These are phyloP conservation scores for Platygyra sinensis DNA, from an alignment of 64 coral and sea anemone species.

Conservation along the genomic window DNA sequence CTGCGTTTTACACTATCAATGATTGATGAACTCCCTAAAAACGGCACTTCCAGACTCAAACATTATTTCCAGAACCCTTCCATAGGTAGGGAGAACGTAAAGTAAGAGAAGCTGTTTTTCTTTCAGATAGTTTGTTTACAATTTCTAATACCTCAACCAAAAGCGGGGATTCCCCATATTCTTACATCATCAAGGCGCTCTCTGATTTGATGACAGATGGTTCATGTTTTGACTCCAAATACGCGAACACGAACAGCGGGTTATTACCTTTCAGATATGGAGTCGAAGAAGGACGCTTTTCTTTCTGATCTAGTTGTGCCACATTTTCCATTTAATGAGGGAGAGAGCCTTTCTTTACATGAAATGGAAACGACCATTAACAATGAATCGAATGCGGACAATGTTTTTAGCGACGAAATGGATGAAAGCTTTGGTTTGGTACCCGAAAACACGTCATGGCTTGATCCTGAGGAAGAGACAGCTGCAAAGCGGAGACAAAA, in stretches of 20 bases:
- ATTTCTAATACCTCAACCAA: background rate
- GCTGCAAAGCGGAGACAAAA: background rate
- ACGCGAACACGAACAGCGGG: background rate
- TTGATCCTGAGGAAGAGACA: background rate
- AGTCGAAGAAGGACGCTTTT: background rate
- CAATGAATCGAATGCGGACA: background rate
- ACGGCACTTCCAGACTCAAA: too few relatives aligned
- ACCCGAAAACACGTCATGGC: background rate
- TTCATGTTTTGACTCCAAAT: background rate
- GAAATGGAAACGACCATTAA: background rate
- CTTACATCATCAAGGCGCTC: background rate
- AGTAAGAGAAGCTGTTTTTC: background rate
- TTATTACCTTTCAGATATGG: background rate
- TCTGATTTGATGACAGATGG: background rate
- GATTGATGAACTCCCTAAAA: too few relatives aligned
- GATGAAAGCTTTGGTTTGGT: background rate
- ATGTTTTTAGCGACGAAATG: background rate
- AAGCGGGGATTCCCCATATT: background rate
- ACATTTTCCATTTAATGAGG: background rate
- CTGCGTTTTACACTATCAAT: too few relatives aligned
- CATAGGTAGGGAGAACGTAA: background rate
- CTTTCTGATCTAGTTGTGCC: background rate
- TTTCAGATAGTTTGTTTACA: background rate
- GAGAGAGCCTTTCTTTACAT: background rate
- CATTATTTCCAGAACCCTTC: too few relatives aligned